Evolutionary conservation across 2,797 vertebrate genomes (phyloP), one percentile per base, ranked within the genome.

Genomic region (Megaceryle alcyon): DNA sequence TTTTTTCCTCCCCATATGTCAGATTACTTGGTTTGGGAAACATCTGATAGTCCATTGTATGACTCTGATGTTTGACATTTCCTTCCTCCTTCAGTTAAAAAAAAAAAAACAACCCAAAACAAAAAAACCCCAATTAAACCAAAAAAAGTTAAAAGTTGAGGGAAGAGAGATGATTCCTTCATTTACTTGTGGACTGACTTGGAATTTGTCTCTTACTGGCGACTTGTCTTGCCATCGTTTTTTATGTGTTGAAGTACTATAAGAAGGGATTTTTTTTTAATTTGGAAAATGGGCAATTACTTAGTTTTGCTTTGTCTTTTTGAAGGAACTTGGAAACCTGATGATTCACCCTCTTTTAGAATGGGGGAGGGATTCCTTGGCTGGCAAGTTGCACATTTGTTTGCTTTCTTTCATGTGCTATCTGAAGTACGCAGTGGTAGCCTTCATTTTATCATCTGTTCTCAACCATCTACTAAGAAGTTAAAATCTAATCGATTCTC

Each of bases 41-140:
- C 84, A 75, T 94, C 82, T 96, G 92, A 92, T 92, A 76, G 87
- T 78, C 87, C 85, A 82, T 94, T 95, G 79, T 93, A 53, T 86
- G 91, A 75, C 72, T 96, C 88, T 48, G 82, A 61, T 92, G 91
- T 85, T 90, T 88, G 91, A 95, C 70, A 44, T 93, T 96, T 96
- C 96, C 94, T 95, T 96, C 95, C 90, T 93, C 78, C 54, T 92
- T 78, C 31, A 41, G 61, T 88, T 86, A 3, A 86, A 80, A 84
- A 82, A 49, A 73, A 22, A 25, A 33, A 12, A 22, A 56, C 6
- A 48, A 22, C 21, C 39, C 39, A 82, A 49, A 77, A 21, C 28
- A 39, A 12, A 14, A 26, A 46, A 18, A 48, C 6, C 9, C 39
- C 15, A 41, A 14, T 44, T 44, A 22, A 48, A 48, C 21, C 6